Evolutionary conservation across 2,888 invertebrate species (phyloP).

Genomic region (Linnaemya tessellans): DNA sequence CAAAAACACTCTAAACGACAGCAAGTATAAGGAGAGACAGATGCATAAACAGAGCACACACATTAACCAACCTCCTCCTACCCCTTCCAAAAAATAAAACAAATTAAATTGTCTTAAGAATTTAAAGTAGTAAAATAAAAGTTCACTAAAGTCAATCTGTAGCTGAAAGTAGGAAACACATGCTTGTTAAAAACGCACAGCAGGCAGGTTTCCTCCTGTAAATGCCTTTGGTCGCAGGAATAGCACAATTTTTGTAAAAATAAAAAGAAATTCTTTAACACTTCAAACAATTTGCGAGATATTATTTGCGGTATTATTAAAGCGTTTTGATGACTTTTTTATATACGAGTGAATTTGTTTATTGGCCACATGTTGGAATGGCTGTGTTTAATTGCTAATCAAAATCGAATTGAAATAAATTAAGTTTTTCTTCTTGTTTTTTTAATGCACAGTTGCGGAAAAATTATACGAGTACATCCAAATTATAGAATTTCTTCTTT

Average conservation of each 20-base stretch:
- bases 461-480: too few relatives aligned
- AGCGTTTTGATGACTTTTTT: not conserved
- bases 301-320: not conserved
- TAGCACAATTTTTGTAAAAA: not conserved
- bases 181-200: conserved; percentile 54
- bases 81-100: conserved; percentile 11
- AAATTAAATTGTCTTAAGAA: conserved; percentile 56
- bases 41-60: conserved; percentile 8
- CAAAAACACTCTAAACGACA: conserved; percentile 32
- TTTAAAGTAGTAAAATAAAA: conserved; percentile 47
- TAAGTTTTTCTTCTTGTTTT: too few relatives aligned
- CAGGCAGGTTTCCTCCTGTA: conserved; percentile 37
- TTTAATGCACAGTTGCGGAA: too few relatives aligned
- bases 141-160: conserved; percentile 39
- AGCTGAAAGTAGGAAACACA: conserved; percentile 47
- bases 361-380: not conserved
- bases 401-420: too few relatives aligned
- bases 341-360: not conserved
- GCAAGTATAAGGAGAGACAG: conserved; percentile 9
- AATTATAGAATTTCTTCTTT: too few relatives aligned
- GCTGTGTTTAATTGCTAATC: too few relatives aligned
- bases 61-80: not conserved
- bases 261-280: conserved; percentile 51
- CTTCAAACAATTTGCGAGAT: conserved; percentile 13
- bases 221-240: not conserved